These are phyloP conservation scores for Eulemur coronatus DNA, from an alignment of 2,797 vertebrate species.

Conservation along the genomic window DNA sequence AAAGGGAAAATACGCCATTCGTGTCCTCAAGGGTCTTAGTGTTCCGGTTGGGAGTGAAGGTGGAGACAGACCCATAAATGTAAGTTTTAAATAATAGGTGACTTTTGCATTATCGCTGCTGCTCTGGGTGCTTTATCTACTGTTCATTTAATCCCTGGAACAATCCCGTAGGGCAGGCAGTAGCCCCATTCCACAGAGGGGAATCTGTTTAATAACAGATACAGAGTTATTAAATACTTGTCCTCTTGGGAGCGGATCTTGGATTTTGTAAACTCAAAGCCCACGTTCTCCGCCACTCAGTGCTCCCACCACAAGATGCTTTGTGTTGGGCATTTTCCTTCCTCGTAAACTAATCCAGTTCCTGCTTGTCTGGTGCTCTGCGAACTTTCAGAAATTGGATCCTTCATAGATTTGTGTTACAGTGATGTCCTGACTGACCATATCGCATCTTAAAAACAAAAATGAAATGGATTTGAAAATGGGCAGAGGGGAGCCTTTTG, in stretches of 20 bases:
- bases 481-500: not conserved
- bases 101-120: rapidly evolving
- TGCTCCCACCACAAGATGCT: rapidly evolving
- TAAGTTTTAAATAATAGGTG: not conserved
- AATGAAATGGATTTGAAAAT: not conserved
- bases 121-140: rapidly evolving
- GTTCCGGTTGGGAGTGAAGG: not conserved
- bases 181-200: not conserved
- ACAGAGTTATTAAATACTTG: rapidly evolving
- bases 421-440: not conserved
- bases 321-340: rapidly evolving
- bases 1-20: not conserved
- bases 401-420: not conserved
- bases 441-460: not conserved
- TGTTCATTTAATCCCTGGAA: not conserved
- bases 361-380: not conserved
- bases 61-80: rapidly evolving
- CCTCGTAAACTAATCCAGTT: rapidly evolving
- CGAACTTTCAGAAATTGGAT: not conserved
- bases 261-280: rapidly evolving
- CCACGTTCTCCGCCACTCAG: rapidly evolving
- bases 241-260: not conserved
- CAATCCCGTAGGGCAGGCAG: not conserved
- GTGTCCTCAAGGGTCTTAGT: not conserved
- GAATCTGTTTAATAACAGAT: no score